Conservation (phyloP, 2,113 vertebrate species). For the Chroicocephalus ridibundus region DNA sequence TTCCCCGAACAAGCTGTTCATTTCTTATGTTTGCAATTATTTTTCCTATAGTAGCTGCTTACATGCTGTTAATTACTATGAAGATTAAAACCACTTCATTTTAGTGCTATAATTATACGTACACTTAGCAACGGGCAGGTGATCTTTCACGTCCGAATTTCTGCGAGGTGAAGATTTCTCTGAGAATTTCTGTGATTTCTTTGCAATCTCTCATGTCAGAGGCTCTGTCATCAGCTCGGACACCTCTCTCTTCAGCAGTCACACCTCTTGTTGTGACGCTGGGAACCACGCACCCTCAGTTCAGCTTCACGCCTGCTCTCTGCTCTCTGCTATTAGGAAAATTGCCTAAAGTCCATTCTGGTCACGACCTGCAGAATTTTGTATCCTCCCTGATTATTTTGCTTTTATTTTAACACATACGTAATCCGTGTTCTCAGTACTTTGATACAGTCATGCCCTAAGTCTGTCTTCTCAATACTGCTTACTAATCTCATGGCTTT, state of each 20-base stretch:
- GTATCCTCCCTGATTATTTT: not conserved
- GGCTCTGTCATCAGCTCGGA: not conserved
- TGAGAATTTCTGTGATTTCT: not conserved
- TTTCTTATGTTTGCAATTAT: not conserved
- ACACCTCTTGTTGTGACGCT: not conserved
- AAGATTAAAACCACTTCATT: not conserved
- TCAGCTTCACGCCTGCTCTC: not conserved
- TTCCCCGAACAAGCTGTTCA: not conserved
- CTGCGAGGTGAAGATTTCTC: not conserved
- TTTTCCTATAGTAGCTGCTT: not conserved
- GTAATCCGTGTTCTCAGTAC: not conserved
- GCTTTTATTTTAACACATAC: not conserved
- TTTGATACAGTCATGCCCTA: not conserved
- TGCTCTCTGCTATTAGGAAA: not conserved
- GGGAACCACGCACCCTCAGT: too few species aligned
- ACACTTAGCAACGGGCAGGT: not conserved
- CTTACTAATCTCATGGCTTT: fast-evolving
- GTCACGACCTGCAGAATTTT: not conserved
- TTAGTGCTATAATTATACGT: not conserved
- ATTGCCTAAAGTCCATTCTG: not conserved
- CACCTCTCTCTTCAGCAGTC: not conserved
- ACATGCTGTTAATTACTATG: not conserved
- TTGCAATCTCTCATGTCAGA: not conserved
- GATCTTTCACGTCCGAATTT: not conserved
- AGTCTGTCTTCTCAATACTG: not conserved